Percentiles rank a stretch among this genome's conserved stretches.
These are phyloP conservation scores for Edolisoma coerulescens DNA, from an alignment of 2,113 vertebrate species.

Conservation along the genomic window DNA sequence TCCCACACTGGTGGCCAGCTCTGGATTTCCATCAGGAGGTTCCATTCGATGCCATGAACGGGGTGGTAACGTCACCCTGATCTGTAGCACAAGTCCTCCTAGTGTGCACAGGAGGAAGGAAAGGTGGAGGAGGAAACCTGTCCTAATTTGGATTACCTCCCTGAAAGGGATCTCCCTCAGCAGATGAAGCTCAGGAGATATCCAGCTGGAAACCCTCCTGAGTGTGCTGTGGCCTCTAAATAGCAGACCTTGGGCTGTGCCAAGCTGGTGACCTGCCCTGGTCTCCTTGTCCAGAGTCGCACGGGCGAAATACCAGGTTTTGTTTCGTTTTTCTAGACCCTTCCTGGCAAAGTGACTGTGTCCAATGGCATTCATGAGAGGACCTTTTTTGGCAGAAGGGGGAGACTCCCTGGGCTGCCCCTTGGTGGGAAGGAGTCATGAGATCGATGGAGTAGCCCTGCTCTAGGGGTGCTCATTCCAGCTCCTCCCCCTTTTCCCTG, in stretches of 20 bases:
- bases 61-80: not conserved
- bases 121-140: not conserved
- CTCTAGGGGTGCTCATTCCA: not conserved
- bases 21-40: not conserved
- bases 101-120: not conserved
- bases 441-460: not conserved
- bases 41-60: not conserved
- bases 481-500: not conserved
- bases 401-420: not conserved
- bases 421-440: not conserved
- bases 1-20: not conserved
- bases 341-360: constrained; percentile 30
- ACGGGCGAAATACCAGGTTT: not conserved
- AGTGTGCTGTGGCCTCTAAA: not conserved
- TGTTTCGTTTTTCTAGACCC: not conserved
- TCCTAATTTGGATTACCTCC: not conserved
- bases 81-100: not conserved
- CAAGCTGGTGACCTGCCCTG: not conserved
- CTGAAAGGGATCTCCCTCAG: not conserved
- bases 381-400: constrained; percentile 14
- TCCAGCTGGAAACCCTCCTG: not conserved
- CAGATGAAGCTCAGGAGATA: not conserved
- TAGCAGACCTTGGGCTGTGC: not conserved
- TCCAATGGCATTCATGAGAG: not conserved
- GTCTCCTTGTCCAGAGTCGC: not conserved